A percentile compares a stretch with the other conserved stretches of the same genome.
Evolutionary conservation across 2,797 vertebrate species (phyloP).

Genomic region (Simalia tracyae): DNA sequence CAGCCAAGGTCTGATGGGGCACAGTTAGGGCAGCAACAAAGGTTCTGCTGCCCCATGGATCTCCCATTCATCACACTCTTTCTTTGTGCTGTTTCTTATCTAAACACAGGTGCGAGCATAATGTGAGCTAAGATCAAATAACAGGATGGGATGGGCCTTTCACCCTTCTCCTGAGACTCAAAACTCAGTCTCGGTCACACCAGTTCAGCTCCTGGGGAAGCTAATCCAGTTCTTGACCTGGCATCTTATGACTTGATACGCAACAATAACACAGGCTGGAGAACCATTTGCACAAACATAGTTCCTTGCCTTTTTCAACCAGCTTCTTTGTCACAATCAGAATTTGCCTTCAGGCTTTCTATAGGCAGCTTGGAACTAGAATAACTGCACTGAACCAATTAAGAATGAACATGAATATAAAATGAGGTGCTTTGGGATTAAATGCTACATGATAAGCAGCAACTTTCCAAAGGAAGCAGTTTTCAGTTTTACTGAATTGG

Average conservation of each 20-base stretch:
- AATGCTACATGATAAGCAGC: not conserved
- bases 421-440: not conserved
- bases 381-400: not conserved
- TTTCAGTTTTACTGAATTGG: not conserved
- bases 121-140: not conserved
- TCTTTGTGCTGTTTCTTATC: constrained; percentile 7
- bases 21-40: not conserved
- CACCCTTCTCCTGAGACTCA: not conserved
- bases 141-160: not conserved
- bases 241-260: not conserved
- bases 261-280: not conserved
- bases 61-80: not conserved
- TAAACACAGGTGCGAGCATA: constrained; percentile 18
- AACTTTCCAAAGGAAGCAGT: constrained; percentile 1
- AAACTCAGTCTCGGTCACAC: not conserved
- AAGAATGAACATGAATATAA: not conserved
- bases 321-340: constrained; percentile 10
- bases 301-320: not conserved
- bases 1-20: not conserved
- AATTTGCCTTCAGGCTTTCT: constrained; percentile 13
- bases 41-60: not conserved
- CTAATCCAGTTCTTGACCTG: not conserved
- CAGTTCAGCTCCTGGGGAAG: constrained; percentile 1
- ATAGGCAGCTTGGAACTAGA: constrained; percentile 24
- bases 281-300: not conserved